Conservation (phyloP, 2,113 vertebrate genomes). For the Istiophorus platypterus region DNA sequence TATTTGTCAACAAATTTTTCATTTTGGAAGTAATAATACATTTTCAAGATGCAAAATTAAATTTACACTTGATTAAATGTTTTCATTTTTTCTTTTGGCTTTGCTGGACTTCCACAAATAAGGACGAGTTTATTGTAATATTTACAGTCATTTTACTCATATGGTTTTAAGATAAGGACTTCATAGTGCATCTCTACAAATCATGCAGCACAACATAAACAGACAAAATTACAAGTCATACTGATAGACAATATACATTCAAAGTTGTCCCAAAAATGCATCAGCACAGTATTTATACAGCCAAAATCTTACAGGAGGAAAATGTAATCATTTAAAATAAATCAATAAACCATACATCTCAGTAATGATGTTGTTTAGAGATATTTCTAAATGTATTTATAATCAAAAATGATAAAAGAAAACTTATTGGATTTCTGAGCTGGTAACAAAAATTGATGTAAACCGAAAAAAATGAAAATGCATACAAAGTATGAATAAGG, state of each 20-base stretch:
- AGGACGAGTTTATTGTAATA: neutral
- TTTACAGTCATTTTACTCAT: conserved; percentile 2
- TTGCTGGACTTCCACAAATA: conserved; percentile 13
- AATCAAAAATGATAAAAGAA: conserved; percentile 5
- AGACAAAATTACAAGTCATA: conserved; percentile 30
- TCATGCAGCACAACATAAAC: conserved; percentile 61
- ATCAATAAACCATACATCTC: neutral
- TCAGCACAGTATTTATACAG: conserved; percentile 26
- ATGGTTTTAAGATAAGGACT: neutral
- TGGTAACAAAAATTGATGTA: neutral
- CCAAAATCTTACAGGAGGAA: conserved; percentile 16
- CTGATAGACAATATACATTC: conserved; percentile 20
- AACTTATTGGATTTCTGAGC: neutral
- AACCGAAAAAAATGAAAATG: conserved; percentile 12
- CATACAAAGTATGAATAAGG: neutral
- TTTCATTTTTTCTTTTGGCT: conserved; percentile 27
- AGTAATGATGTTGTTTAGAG: conserved; percentile 17
- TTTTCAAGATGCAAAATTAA: neutral
- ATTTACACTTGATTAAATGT: neutral
- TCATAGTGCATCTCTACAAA: conserved; percentile 24
- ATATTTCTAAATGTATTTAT: conserved; percentile 5
- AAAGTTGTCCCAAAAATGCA: conserved; percentile 29
- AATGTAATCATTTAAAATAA: conserved; percentile 11
- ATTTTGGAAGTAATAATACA: neutral
- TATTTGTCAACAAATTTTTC: neutral